Base-by-base conservation (phyloP, 2,113 vertebrate genomes). In the Phainopepla nitens region DNA sequence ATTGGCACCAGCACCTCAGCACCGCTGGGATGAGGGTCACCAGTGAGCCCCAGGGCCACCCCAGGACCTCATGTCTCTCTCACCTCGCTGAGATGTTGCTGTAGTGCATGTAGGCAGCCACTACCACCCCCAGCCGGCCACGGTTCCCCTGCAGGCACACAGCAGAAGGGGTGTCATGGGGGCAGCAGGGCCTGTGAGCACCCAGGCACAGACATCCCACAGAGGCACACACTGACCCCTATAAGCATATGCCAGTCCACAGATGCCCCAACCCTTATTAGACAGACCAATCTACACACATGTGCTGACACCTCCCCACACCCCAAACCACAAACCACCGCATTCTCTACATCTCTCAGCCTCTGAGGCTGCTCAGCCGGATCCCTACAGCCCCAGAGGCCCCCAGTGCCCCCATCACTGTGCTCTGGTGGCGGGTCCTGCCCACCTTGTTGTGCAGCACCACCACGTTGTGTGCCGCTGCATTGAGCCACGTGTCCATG, bases 61-160 rank as follows among this genome's bases (percentile, higher is more conserved):
- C 23, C 7, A 4, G 47, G 36, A 42, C 42, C 2, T 1, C 3
- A 0, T 5, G 28, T 10, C 13, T 22, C n/a, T 82, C 96, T 96
- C 98, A 99, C 99, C 99, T 99, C 95, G 99, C 99, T 8, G 99
- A 99, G 96, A 99, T 99, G 97, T 99, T 99, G 98, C 99, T 99
- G 98, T 99, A 99, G 96, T 99, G 99, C 99, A 99, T 99, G 95
- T 99, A 99, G 14, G 99, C 99, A 3, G 99, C 99, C 29, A 99
- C 99, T 42, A 99, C 99, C 76, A 99, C 99, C 6, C 99, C 99
- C 3, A 99, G 99, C 75, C 99, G 98, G 89, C 99, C 99, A 13
- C 99, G 98, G 93, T 99, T 99, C 58, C 99, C 99, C 99, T 99
- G 98, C 17, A 75, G 94, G 60, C 51, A 93, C 87, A 92, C 9